Base-by-base conservation (phyloP, 1,140 invertebrate genomes). In the Eulimnadia texana region DNA sequence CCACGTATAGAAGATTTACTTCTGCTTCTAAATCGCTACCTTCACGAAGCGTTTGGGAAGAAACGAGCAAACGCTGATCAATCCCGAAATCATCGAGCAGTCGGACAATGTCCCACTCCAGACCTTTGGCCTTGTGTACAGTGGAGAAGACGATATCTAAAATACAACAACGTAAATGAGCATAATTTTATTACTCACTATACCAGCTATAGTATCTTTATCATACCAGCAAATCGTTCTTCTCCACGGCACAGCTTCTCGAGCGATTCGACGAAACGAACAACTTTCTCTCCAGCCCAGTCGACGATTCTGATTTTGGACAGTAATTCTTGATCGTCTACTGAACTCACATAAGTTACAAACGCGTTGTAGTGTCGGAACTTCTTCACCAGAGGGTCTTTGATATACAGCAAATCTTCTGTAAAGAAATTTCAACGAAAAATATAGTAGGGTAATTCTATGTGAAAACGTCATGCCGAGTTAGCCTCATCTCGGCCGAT, bases 111-210 rank as follows among this genome's bases (percentile, higher is more conserved):
- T 65, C 63, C 59, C 62, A 67, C 52, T 67, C 66, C 20, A 67
- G 63, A 13, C 66, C 66, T 33, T 67, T 67, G 16, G 64, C 28
- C 24, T 67, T 67, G 64, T 67, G 66, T 3, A 62, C 62, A 16
- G 66, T 67, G 22, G 58, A 61, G 47, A 67, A 66, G 10, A 61
- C 57, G 2, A 65, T 42, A 28, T 67, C 60, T 20, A 60, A 29
- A 60, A 58, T 19, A 23, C 9, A 55, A 22, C 20, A 55, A 55
- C 16, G 1, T 42, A 42, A 42, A 42, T 16, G 16, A 42, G 16
- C 6, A 9, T 16, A 6, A 16, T 42, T 16, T 42, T 42, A 6
- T 16, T 42, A 42, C 33, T 42, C n/a, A n/a, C n/a, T n/a, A n/a
- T n/a, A n/a, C n/a, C n/a, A n/a, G n/a, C n/a, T n/a, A n/a, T n/a